Evolutionary conservation across 2,888 invertebrate species (phyloP), one percentile per base, ranked within the genome.

Genomic region (Hyles lineata): DNA sequence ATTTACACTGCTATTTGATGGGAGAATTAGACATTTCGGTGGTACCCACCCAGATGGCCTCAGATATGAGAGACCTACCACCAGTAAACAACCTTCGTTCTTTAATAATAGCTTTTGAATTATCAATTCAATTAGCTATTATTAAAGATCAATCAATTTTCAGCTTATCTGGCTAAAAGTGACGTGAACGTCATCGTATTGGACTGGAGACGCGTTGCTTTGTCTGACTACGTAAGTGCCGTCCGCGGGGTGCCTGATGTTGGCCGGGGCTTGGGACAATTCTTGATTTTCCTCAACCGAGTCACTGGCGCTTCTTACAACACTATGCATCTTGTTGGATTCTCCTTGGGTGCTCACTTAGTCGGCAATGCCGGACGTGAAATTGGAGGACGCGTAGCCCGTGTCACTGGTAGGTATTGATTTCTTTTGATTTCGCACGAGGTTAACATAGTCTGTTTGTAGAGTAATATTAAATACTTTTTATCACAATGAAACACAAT

Each of bases 331-430:
- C 78, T 95, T 21, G 80, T 93, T 17, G 95, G 95, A 19, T 92
- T 95, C 80, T 94, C 95, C 78, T 84, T 95, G 72, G 95, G 95
- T 1, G 91, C 93, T 70, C 95, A 95, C 76, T 74, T 95, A 0
- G 94, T 89, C 23, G 93, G 92, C 8, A 90, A 88, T 23, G 91
- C 93, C 73, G 93, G 93, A 0, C 85, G 90, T 35, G 84, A 86
- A 75, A 76, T 91, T 6, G 80, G 86, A 0, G 92, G 94, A 15
- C 85, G 85, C 80, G 87, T 79, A 61, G 89, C 89, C 7, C 89
- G 93, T 74, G 82, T 94, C 5, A 92, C 93, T 76, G 93, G 94
- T 92, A 78, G 7, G 21, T 9, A 61, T 29, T 15, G 0, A 29
- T 15, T 43, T 61, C 11, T 59, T 15, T 80, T 70, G 4, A 52